Conservation (phyloP, 53 echinoderm and acorn worm genomes). For the Paelopatides confundens region DNA sequence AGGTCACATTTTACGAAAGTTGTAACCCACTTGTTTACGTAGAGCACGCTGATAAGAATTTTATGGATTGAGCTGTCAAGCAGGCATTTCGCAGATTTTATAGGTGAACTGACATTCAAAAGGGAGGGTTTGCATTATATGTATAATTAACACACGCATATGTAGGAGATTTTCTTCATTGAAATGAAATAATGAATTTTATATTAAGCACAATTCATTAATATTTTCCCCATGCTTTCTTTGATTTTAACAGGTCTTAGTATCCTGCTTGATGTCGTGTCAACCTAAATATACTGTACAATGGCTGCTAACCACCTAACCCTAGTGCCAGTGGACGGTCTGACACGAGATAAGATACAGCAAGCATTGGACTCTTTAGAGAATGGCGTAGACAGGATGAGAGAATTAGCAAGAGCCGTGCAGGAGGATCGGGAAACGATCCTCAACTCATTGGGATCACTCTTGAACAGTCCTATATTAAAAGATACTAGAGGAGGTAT, state of each 20-base stretch:
- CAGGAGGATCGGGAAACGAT: conserved; percentile 67
- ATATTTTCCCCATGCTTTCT: too few relatives aligned
- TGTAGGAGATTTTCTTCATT: too few relatives aligned
- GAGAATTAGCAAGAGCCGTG: conserved; percentile 74
- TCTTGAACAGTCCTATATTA: conserved; percentile 44
- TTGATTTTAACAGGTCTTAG: background rate
- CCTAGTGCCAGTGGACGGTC: background rate
- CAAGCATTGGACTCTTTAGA: conserved; percentile 88
- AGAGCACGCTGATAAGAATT: too few relatives aligned
- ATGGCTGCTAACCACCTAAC: conserved; percentile 14
- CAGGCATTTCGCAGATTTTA: too few relatives aligned
- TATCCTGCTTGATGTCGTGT: background rate
- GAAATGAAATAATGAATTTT: too few relatives aligned
- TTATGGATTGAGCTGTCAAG: too few relatives aligned
- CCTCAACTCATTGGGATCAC: conserved; percentile 58
- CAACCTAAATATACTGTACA: background rate
- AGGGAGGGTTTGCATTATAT: too few relatives aligned
- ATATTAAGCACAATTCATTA: too few relatives aligned
- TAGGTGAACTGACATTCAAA: too few relatives aligned
- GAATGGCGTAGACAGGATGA: conserved; percentile 76
- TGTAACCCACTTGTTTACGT: too few relatives aligned
- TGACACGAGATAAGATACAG: conserved; percentile 26
- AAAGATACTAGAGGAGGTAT: conserved; percentile 51
- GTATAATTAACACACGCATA: too few relatives aligned
- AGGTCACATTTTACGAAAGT: too few relatives aligned